Conservation (phyloP, 2,888 invertebrate species). For the Parelbella ahira region DNA sequence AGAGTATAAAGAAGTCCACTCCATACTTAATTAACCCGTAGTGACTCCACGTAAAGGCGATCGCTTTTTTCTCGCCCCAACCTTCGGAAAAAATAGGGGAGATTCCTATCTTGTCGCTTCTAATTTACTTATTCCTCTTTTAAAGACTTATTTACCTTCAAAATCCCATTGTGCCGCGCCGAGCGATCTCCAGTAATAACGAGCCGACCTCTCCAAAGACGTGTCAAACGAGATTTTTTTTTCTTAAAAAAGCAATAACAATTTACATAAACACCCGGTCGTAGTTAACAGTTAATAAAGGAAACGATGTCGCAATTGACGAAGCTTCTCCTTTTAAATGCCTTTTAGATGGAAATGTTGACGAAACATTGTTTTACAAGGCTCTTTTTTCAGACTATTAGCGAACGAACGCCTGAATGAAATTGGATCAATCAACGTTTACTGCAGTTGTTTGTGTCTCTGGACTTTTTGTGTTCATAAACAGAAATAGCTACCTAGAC, state of each 20-base stretch:
- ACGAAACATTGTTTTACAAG: constrained; percentile 71
- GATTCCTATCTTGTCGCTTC: constrained; percentile 89
- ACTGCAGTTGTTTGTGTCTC: constrained; percentile 29
- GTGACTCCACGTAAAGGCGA: constrained; percentile 61
- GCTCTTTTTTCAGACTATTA: constrained; percentile 40
- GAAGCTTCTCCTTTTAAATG: constrained; percentile 60
- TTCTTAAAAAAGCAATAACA: constrained; percentile 79
- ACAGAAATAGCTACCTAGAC: too few species aligned
- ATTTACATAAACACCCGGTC: constrained; percentile 78
- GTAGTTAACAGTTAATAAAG: constrained; percentile 81
- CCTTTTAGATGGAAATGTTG: constrained; percentile 71
- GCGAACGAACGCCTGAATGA: constrained; percentile 35
- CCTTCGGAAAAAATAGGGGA: constrained; percentile 81
- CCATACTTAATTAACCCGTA: constrained; percentile 45
- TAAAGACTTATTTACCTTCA: constrained; percentile 87
- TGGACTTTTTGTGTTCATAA: too few species aligned
- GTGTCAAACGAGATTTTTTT: constrained; percentile 73
- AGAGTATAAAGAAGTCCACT: constrained; percentile 31
- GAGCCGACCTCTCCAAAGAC: constrained; percentile 57
- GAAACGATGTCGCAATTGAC: constrained; percentile 75
- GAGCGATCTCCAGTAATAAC: constrained; percentile 63
- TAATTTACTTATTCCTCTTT: constrained; percentile 90
- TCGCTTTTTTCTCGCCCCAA: constrained; percentile 75
- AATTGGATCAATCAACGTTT: constrained; percentile 34
- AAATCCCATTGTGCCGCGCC: constrained; percentile 78